phyloP scores from a whole-genome alignment of 2,113 vertebrate species.

The Propithecus coquereli region DNA sequence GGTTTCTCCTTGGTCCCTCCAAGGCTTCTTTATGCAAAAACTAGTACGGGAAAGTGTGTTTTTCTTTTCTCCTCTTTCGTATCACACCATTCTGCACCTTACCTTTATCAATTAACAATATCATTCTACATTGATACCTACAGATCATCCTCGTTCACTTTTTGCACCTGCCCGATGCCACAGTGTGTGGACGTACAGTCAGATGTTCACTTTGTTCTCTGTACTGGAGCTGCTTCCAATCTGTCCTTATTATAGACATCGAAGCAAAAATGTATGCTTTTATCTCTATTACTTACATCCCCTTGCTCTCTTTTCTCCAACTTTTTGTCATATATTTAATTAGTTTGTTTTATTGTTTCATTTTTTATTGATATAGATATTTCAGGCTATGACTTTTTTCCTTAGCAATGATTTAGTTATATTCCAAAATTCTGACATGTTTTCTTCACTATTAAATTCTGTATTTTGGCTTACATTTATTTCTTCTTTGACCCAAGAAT shows the following conservation, averaged over 20 bases:
- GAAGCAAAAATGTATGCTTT: not conserved
- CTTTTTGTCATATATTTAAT: not conserved
- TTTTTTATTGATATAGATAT: not conserved
- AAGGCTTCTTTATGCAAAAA: not conserved
- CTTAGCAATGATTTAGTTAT: not conserved
- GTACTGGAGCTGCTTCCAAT: not conserved
- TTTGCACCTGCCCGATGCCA: rapidly evolving
- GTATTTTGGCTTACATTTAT: not conserved
- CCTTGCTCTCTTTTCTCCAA: not conserved
- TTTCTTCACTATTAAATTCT: not conserved
- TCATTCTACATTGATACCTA: rapidly evolving
- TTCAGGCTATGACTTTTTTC: not conserved
- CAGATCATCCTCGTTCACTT: not conserved
- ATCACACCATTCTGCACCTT: too few relatives aligned
- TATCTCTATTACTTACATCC: not conserved
- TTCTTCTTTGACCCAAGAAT: not conserved
- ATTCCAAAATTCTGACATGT: not conserved
- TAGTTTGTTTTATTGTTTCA: not conserved
- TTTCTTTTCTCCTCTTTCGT: not conserved
- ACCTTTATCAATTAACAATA: not conserved
- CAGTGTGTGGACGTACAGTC: rapidly evolving
- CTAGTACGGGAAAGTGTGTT: not conserved
- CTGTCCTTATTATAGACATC: not conserved
- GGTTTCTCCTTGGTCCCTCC: not conserved
- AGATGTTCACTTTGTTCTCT: rapidly evolving